Evolutionary conservation across 2,888 invertebrate species (phyloP).

Genomic region (Syrphus vitripennis): DNA sequence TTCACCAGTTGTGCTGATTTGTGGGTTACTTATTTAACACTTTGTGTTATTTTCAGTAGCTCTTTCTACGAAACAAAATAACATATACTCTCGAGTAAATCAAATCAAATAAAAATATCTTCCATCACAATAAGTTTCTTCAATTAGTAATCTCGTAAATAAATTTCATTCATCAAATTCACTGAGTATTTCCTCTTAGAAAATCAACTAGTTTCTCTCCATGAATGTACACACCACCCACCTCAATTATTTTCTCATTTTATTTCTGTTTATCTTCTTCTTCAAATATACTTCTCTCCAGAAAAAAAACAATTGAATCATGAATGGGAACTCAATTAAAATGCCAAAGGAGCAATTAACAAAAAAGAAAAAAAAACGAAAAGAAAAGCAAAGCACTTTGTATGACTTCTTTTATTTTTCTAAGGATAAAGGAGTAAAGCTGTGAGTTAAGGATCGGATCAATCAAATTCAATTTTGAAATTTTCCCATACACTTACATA

Average conservation of each 20-base stretch:
- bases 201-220: constrained; percentile 29
- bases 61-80: not conserved
- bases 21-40: too few species aligned
- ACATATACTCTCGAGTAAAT: constrained; percentile 36
- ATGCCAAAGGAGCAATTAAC: constrained; percentile 54
- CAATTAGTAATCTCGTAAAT: constrained; percentile 9
- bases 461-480: constrained; percentile 44
- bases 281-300: constrained; percentile 32
- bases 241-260: constrained; percentile 35
- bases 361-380: too few species aligned
- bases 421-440: not conserved
- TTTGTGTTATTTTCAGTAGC: not conserved
- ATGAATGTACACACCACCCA: not conserved
- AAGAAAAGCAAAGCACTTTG: too few species aligned
- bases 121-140: constrained; percentile 1
- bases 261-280: constrained; percentile 29
- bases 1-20: too few species aligned
- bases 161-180: not conserved
- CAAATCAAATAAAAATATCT: not conserved
- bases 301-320: constrained; percentile 17
- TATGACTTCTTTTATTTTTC: constrained; percentile 1
- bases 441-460: constrained; percentile 34
- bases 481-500: not conserved
- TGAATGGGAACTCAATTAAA: constrained; percentile 56
- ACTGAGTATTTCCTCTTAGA: not conserved